Conservation (phyloP, 2,888 invertebrate species). For the Oscheius sp. region DNA sequence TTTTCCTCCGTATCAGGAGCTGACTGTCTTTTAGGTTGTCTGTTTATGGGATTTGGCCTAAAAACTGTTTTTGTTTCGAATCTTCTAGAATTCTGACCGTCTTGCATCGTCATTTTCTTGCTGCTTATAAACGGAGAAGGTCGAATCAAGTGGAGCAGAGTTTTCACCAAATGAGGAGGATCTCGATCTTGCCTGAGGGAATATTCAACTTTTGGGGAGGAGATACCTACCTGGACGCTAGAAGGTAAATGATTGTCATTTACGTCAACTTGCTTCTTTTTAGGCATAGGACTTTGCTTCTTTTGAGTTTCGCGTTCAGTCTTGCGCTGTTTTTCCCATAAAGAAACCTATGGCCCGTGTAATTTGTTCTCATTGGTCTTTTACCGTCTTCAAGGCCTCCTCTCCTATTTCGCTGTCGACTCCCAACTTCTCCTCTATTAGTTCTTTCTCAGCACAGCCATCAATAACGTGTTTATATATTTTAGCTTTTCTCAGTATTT, state of each 20-base stretch:
- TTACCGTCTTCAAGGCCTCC: constrained; percentile 39
- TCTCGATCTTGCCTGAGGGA: neutral
- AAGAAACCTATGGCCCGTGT: neutral
- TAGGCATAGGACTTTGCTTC: too few relatives aligned
- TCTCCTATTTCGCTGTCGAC: constrained; percentile 38
- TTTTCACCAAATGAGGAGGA: neutral
- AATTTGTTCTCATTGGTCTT: too few relatives aligned
- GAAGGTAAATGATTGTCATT: constrained; percentile 8
- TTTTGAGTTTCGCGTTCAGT: constrained; percentile 3
- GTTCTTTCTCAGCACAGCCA: constrained; percentile 35
- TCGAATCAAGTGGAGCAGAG: neutral
- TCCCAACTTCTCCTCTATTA: constrained; percentile 43
- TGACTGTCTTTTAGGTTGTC: too few relatives aligned
- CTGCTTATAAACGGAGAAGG: neutral
- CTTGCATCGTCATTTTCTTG: neutral
- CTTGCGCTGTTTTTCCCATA: constrained; percentile 4
- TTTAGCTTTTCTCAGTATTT: constrained; percentile 39
- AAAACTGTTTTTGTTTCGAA: too few relatives aligned
- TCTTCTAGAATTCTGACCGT: too few relatives aligned
- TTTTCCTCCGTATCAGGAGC: too few relatives aligned
- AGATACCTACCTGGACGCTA: neutral
- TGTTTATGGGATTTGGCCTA: too few relatives aligned
- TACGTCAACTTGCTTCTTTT: constrained; percentile 4
- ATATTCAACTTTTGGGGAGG: too few relatives aligned
- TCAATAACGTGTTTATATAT: constrained; percentile 45